Evolutionary conservation across 2,888 invertebrate genomes (phyloP), one percentile per base, ranked within the genome.

Genomic region (Pyrocoelia pectoralis): DNA sequence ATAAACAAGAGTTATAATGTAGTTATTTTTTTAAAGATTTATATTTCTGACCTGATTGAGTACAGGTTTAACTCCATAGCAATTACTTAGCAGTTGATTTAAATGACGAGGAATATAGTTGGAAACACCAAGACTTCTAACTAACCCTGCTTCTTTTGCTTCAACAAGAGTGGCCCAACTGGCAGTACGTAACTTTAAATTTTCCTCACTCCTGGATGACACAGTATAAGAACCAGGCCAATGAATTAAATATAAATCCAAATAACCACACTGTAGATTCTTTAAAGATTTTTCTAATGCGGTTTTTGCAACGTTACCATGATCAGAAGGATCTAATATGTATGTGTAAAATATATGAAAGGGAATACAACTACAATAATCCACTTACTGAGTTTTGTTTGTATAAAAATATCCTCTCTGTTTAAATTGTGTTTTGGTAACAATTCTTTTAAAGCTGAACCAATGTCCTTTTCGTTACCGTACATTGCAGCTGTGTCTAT

Each of bases 191-290:
- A 88, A 74, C 56, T 82, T 77, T n/a, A 76, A 72, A 73, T 92
- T 89, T 18, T 82, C 80, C 1, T 81, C 72, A 73, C 88, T 87
- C 10, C 81, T 80, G 12, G 84, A 81, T n/a, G 84, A 77, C 29
- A 85, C 72, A 48, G 86, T 84, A 13, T 85, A 82, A 17, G 84
- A 81, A 3, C 91, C 91, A 41, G 94, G 94, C 88, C 93, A 94
- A 77, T 94, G 93, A 62, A 95, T 90, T 52, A 95, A 82, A 74
- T 89, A 92, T 40, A 95, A 80, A 80, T 95, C 94, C 1, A 94
- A 80, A 76, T 92, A 93, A 6, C 85, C 84, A 24, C 86, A 80
- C 29, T 87, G 84, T 19, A 95, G 80, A 60, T 87, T 85, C 3
- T 80, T 73, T 10, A 94, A 74, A 0, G 92, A 91, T 54, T 80